Evolutionary conservation across 2,888 invertebrate species (phyloP).

Genomic region (Nineta flava): DNA sequence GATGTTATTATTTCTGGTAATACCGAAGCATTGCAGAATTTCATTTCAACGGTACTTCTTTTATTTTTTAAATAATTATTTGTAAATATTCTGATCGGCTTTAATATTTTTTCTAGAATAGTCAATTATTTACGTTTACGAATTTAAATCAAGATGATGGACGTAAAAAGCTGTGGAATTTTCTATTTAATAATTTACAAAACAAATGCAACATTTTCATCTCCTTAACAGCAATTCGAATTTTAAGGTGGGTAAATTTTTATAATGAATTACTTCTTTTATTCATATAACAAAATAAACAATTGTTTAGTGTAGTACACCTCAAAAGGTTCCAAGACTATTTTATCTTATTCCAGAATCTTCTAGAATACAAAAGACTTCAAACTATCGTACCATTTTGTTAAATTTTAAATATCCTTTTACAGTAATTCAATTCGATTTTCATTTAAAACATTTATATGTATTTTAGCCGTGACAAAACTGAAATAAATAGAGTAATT

Average conservation of each 20-base stretch:
- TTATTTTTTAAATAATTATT: background rate
- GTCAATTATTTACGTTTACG: constrained; percentile 42
- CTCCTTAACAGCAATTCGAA: constrained; percentile 41
- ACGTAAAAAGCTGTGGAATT: constrained; percentile 41
- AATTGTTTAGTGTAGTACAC: no score
- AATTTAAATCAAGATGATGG: constrained; percentile 36
- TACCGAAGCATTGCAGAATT: constrained; percentile 8
- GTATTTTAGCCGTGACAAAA: constrained; percentile 58
- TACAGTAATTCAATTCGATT: no score
- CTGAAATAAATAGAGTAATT: constrained; percentile 48
- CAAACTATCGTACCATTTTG: no score
- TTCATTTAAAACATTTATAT: constrained; percentile 1
- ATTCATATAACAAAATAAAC: no score
- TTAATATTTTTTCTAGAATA: constrained; percentile 31
- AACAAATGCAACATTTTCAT: constrained; percentile 29
- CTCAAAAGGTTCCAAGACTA: no score
- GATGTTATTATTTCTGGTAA: constrained; percentile 9
- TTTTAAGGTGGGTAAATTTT: constrained; percentile 39
- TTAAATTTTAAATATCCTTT: no score
- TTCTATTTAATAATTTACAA: constrained; percentile 40
- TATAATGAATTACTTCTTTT: background rate
- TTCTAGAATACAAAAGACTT: no score
- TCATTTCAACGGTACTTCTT: constrained; percentile 9
- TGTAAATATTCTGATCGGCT: constrained; percentile 1
- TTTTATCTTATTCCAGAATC: no score